A percentile compares a stretch with the other conserved stretches of the same genome.
Conservation (phyloP, 2,888 invertebrate genomes). For the Drosophila pseudotakahashii region DNA sequence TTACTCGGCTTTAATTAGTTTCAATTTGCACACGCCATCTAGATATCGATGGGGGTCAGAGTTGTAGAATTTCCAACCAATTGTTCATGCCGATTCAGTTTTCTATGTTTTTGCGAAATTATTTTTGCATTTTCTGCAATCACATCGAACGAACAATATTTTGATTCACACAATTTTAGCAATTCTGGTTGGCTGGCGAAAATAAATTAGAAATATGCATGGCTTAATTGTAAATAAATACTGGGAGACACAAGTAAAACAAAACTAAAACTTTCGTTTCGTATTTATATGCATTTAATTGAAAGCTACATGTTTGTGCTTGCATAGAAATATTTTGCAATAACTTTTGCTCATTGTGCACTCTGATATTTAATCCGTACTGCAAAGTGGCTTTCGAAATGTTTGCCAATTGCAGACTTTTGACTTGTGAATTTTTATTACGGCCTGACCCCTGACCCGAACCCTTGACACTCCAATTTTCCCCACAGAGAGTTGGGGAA, state of each 20-base stretch:
- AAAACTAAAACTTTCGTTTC: constrained; percentile 15
- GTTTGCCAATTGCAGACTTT: constrained; percentile 65
- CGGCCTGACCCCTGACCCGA: not conserved
- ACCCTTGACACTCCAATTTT: constrained; percentile 16
- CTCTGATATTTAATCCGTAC: constrained; percentile 53
- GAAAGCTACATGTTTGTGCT: constrained; percentile 3
- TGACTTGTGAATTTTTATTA: constrained; percentile 46
- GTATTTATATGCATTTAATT: constrained; percentile 25
- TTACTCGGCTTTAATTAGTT: constrained; percentile 65
- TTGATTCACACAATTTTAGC: constrained; percentile 49
- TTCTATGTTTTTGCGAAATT: constrained; percentile 15
- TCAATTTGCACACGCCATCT: constrained; percentile 50
- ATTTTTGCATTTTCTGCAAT: constrained; percentile 37
- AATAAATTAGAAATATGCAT: constrained; percentile 59
- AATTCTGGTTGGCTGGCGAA: constrained; percentile 38
- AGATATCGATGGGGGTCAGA: constrained; percentile 38
- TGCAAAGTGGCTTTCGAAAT: constrained; percentile 62
- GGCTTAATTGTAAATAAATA: constrained; percentile 41
- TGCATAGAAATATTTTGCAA: constrained; percentile 39
- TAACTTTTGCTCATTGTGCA: constrained; percentile 40
- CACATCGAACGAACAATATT: constrained; percentile 61
- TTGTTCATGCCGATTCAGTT: constrained; percentile 11
- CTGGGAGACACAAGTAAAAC: constrained; percentile 38
- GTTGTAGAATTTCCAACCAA: constrained; percentile 31
- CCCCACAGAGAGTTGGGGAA: constrained; percentile 20